Base-by-base conservation (phyloP, 35 echinoderm and acorn worm genomes). In the Nesometra sesokonis region DNA sequence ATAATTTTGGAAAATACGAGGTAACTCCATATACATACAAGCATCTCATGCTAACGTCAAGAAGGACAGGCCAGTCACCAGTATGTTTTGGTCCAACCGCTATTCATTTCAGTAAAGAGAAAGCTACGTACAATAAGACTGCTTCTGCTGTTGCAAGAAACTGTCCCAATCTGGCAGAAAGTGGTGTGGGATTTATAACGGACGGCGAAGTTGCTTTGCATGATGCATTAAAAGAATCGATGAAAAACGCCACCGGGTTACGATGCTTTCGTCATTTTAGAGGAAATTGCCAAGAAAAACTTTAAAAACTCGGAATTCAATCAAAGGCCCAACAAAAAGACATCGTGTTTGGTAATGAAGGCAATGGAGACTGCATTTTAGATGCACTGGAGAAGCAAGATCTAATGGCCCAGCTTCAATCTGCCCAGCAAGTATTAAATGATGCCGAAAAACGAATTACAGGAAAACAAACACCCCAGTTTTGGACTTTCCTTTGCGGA, bases 21-120 rank as follows among this genome's bases (percentile, higher is more conserved):
- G 86, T 80, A 32, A 88, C 86, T 0, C 77, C 86, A 31, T 34
- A 80, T 30, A 77, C 79, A 36, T 88, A 88, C 78, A 88, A 88
- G 35, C 77, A 88, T 34, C 37, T 81, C 5, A 47, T 88, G 29
- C 31, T 88, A 5, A 52, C 43, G 11, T 81, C 86, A 0, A 80
- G 80, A n/a, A 29, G 13, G 80, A 88, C 77, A 9, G 77, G 79
- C 0, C 4, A 81, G 3, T 0, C 77, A 30, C 78, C 86, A 7
- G 77, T 88, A 0, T 88, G 80, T 47, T 35, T 88, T 13, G 86
- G 86, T 8, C 86, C 86, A n/a, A 88, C 77, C 3, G 79, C 79
- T 76, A 88, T 88, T n/a, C 86, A 88, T 33, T 36, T 46, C 79
- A 37, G 32, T 9, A 88, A 88, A 30, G 37, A 80, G 23, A 35